Conservation (phyloP, 2,113 vertebrate species). For the Apaloderma vittatum region DNA sequence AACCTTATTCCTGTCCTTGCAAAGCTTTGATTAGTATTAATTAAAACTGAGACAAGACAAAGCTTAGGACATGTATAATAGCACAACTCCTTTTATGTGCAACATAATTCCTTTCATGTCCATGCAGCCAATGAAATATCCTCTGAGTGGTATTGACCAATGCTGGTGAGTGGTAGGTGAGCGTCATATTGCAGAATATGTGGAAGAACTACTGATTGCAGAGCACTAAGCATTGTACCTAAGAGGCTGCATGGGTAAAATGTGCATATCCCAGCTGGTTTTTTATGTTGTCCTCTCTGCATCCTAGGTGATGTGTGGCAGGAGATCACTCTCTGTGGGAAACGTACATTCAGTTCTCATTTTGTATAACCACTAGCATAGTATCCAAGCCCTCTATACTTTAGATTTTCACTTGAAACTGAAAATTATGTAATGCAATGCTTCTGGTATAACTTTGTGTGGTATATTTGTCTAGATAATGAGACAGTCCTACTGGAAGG, state of each 20-base stretch:
- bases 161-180: neutral
- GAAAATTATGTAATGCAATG: neutral
- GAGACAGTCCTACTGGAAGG: neutral
- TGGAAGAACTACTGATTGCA: neutral
- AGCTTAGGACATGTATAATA: neutral
- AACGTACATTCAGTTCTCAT: neutral
- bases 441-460: neutral
- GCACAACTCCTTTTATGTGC: neutral
- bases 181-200: neutral
- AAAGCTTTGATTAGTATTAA: neutral
- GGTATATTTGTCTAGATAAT: neutral
- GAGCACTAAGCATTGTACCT: neutral
- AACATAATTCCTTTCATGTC: neutral
- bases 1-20: neutral
- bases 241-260: neutral
- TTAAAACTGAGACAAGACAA: constrained; percentile 5
- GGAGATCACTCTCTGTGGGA: neutral
- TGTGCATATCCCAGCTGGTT: neutral
- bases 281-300: neutral
- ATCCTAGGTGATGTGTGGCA: fast-evolving
- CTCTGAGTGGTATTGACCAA: neutral
- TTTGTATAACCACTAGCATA: neutral
- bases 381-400: neutral
- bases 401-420: neutral
- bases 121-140: neutral